Conservation (phyloP, 2,888 invertebrate species). For the Ennomos quercinarius region DNA sequence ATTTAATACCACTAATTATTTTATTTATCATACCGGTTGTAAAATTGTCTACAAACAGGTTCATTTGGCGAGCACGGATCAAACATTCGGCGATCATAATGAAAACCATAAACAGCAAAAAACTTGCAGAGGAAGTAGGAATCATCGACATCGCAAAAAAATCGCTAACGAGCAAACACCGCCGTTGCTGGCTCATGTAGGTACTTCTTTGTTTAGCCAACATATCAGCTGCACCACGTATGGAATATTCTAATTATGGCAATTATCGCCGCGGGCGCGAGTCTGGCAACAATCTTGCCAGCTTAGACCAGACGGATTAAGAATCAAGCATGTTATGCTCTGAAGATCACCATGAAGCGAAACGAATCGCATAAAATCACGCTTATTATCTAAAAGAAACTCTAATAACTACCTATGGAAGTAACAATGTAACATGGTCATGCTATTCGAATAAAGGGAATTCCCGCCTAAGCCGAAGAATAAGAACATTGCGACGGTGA, state of each 20-base stretch:
- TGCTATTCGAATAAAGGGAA: conserved; percentile 12
- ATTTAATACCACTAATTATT: no score
- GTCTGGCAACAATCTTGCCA: conserved; percentile 19
- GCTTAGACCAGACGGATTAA: conserved; percentile 33
- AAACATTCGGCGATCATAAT: conserved; percentile 43
- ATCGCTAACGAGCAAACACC: conserved; percentile 56
- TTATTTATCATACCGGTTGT: conserved; percentile 47
- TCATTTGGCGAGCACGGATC: conserved; percentile 37
- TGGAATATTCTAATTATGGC: conserved; percentile 63
- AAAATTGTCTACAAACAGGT: conserved; percentile 52
- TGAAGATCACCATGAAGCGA: conserved; percentile 46
- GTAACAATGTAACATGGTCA: conserved; percentile 10
- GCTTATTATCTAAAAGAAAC: conserved; percentile 15
- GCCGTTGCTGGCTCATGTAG: conserved; percentile 45
- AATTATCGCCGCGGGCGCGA: conserved; percentile 49
- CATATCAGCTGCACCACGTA: conserved; percentile 49
- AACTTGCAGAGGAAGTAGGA: conserved; percentile 45
- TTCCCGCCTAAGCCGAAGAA: conserved; percentile 16
- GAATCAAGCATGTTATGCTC: conserved; percentile 50
- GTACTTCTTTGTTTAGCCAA: conserved; percentile 50
- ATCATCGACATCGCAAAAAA: conserved; percentile 49
- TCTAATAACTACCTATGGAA: conserved; percentile 1
- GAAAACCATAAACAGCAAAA: conserved; percentile 46
- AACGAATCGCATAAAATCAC: conserved; percentile 42
- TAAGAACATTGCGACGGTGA: conserved; percentile 21